A percentile compares a stretch with the other conserved stretches of the same genome.
Evolutionary conservation across 2,797 vertebrate genomes (phyloP).

Genomic region (Mastacembelus armatus): DNA sequence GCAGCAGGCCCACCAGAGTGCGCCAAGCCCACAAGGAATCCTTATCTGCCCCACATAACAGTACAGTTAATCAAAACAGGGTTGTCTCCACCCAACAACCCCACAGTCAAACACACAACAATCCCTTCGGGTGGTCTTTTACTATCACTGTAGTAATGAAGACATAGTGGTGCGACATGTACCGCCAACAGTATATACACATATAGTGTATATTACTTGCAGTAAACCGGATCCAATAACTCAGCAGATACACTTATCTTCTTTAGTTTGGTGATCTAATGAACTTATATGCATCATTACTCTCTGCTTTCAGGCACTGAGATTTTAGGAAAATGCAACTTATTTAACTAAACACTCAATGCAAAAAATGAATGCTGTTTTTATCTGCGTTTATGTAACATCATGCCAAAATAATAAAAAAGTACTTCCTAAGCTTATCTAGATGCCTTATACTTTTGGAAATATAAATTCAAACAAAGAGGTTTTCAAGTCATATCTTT

Average conservation of each 20-base stretch:
- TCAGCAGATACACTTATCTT: slow-evolving; percentile 54
- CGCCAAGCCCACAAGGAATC: slow-evolving; percentile 72
- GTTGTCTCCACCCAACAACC: slow-evolving; percentile 65
- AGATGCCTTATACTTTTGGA: slow-evolving; percentile 2
- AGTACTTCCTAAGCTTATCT: slow-evolving; percentile 21
- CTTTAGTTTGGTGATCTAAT: slow-evolving; percentile 32
- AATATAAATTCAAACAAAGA: slow-evolving; percentile 37
- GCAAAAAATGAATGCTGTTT: slow-evolving; percentile 36
- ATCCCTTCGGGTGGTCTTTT: slow-evolving; percentile 62
- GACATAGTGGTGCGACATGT: slow-evolving; percentile 35
- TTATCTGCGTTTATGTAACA: slow-evolving; percentile 10
- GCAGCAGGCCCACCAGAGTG: slow-evolving; percentile 62
- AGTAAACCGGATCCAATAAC: slow-evolving; percentile 67
- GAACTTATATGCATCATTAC: slow-evolving; percentile 44
- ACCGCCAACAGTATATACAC: no score
- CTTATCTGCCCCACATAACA: slow-evolving; percentile 58
- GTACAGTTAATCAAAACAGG: slow-evolving; percentile 73
- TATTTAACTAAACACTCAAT: slow-evolving; percentile 40
- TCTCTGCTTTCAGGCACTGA: slow-evolving; percentile 38
- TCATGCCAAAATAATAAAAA: slow-evolving; percentile 39
- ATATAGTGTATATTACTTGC: slow-evolving; percentile 39
- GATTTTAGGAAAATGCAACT: slow-evolving; percentile 40
- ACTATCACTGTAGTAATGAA: slow-evolving; percentile 45
- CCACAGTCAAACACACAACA: slow-evolving; percentile 47
- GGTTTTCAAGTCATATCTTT: slow-evolving; percentile 27